phyloP scores from a whole-genome alignment of 2,888 invertebrate species.

The Tipula unca region DNA sequence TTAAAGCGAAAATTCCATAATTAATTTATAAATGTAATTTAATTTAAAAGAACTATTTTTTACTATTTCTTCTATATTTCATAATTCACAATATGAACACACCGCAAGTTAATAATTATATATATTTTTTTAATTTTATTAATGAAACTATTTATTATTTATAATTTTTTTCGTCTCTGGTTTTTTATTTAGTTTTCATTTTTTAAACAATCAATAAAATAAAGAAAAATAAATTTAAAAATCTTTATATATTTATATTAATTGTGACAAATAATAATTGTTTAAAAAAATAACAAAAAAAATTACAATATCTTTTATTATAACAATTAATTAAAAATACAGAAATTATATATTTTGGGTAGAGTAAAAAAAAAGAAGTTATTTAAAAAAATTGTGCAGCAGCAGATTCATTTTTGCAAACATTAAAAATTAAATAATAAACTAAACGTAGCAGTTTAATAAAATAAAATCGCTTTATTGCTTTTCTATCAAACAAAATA shows the following conservation, averaged over 20 bases:
- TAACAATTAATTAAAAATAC: no score
- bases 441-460: constrained; percentile 1
- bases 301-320: not conserved
- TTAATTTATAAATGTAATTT: not conserved
- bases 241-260: not conserved
- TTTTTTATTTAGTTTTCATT: not conserved
- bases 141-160: not conserved
- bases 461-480: not conserved
- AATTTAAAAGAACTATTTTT: not conserved
- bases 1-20: constrained; percentile 1
- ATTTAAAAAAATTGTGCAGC: not conserved
- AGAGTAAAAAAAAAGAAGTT: not conserved
- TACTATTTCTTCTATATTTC: not conserved
- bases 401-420: constrained; percentile 4
- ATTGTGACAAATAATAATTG: not conserved
- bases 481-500: not conserved
- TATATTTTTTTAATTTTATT: not conserved
- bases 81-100: not conserved
- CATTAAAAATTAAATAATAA: not conserved
- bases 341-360: not conserved
- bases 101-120: not conserved
- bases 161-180: not conserved
- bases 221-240: not conserved
- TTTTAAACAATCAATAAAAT: not conserved
- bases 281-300: not conserved